Conservation (phyloP, 2,797 vertebrate genomes). For the Agapornis canus region DNA sequence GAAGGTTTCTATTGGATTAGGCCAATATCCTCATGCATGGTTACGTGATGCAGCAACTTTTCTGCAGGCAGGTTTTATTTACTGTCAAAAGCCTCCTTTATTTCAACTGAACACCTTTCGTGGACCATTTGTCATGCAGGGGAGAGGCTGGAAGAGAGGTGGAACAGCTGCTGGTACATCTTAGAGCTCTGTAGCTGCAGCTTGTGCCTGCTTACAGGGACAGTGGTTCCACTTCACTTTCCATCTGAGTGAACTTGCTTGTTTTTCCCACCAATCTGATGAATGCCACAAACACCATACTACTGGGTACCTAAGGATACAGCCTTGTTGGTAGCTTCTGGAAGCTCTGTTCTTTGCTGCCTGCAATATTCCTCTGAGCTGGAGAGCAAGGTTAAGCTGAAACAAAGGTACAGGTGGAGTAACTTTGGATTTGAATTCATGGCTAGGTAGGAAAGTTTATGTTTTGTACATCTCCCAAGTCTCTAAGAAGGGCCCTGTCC, state of each 20-base stretch:
- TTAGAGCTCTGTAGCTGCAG: not conserved
- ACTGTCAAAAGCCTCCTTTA: not conserved
- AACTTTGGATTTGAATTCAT: not conserved
- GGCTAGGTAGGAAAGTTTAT: not conserved
- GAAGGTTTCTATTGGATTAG: not conserved
- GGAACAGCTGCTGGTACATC: not conserved
- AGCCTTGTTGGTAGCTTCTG: not conserved
- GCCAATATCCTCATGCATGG: not conserved
- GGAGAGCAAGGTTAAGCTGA: not conserved
- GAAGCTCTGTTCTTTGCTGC: not conserved
- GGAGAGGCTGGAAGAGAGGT: not conserved
- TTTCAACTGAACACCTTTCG: not conserved
- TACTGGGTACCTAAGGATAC: too few species aligned
- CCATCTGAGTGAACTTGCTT: not conserved
- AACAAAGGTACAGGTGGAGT: rapidly evolving
- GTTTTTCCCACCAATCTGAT: not conserved
- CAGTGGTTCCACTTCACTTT: not conserved
- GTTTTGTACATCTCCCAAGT: not conserved
- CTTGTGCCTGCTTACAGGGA: not conserved
- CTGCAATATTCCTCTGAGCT: not conserved
- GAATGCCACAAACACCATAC: not conserved
- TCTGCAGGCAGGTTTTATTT: not conserved
- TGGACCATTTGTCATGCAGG: not conserved
- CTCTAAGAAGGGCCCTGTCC: not conserved
- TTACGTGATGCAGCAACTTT: not conserved